Evolutionary conservation across 1,140 invertebrate species (phyloP).

Genomic region (Magallana angulata): DNA sequence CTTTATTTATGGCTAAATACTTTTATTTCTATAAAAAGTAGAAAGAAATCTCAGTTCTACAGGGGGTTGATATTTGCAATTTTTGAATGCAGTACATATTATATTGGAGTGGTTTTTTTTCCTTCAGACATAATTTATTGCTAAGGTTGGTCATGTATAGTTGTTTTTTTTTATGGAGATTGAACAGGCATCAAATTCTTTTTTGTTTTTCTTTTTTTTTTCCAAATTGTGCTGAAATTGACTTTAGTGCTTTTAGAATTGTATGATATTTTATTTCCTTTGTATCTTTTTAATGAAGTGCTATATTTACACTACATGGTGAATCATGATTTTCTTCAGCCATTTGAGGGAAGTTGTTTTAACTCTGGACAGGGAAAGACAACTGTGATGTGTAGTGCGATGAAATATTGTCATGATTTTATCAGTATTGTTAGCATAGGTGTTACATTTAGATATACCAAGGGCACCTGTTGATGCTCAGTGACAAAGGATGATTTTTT

Average conservation of each 20-base stretch:
- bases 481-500: not conserved
- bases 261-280: not conserved
- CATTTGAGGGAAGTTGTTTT: conserved; percentile 23
- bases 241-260: conserved; percentile 29
- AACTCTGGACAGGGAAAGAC: conserved; percentile 26
- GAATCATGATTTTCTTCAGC: conserved; percentile 1
- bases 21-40: conserved; percentile 24
- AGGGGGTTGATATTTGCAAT: conserved; percentile 7
- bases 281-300: conserved; percentile 2
- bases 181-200: not conserved
- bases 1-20: conserved; percentile 1
- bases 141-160: not conserved
- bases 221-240: not conserved
- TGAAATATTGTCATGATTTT: conserved; percentile 6
- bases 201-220: not conserved
- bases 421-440: conserved; percentile 9
- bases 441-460: not conserved
- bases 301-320: conserved; percentile 9
- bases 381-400: conserved; percentile 17
- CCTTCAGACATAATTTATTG: not conserved
- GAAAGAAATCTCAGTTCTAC: not conserved
- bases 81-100: not conserved
- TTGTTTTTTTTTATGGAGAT: too few species aligned
- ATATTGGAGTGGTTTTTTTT: not conserved
- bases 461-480: conserved; percentile 1